Evolutionary conservation across 2,888 invertebrate genomes (phyloP), one percentile per base, ranked within the genome.

Genomic region (Camponotus fellah): DNA sequence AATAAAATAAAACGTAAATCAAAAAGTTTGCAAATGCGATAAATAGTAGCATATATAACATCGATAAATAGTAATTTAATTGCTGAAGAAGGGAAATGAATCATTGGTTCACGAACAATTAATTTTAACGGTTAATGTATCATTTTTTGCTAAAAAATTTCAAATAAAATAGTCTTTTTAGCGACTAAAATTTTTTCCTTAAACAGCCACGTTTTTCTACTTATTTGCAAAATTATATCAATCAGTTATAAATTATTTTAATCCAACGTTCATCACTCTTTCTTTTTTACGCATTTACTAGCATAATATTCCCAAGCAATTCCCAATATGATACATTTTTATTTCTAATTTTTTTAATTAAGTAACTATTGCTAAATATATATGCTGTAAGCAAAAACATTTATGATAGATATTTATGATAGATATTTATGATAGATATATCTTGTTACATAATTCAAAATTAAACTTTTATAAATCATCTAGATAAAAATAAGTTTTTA

Each of bases 1-100:
- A 21, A 60, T 26, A 26, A 75, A 34, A 46, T 9, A 46, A 12
- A 75, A 49, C 0, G 2, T 14, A 62, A 75, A 46, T 75, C 12
- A 14, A 71, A 75, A 21, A n/a, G 21, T n/a, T 46, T 5, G 12
- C 49, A 49, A 49, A 53, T 56, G 64, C 10, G 32, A 79, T 26
- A 49, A 5, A 17, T 49, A 34, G 9, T 43, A 60, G 12, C 26
- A 12, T 53, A n/a, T 75, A 43, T 53, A 53, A 53, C 53, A 76
- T 1, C 3, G 9, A 64, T 34, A 37, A n/a, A 37, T 37, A 53
- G n/a, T 53, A 37, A 34, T 37, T 26, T 58, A 56, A 0, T 58
- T 58, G 58, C 12, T 60, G 26, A 60, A 60, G 26, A 58, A 58
- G 3, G 12, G 21, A 60, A 60, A 14, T 32, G 53, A 53, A 2